A percentile compares a stretch with the other conserved stretches of the same genome.
These are phyloP conservation scores for Diachasmimorpha longicaudata DNA, from an alignment of 1,140 invertebrate species.

Conservation along the genomic window DNA sequence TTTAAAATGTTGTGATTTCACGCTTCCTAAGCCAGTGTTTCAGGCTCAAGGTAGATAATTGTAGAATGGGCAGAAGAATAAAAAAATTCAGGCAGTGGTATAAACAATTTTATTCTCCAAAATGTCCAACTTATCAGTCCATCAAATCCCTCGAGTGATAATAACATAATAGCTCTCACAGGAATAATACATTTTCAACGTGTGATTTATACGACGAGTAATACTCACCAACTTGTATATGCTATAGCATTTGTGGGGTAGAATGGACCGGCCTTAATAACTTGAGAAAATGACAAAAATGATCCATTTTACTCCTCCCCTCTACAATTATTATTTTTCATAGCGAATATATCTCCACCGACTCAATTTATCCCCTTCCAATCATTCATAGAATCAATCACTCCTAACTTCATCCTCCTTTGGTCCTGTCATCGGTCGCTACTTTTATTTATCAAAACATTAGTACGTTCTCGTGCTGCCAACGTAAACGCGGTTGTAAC, in stretches of 20 bases:
- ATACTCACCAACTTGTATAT: too few relatives aligned
- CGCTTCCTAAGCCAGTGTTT: too few relatives aligned
- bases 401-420: not conserved
- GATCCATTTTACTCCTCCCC: too few relatives aligned
- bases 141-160: conserved; percentile 51
- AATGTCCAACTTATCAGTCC: conserved; percentile 70
- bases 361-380: too few relatives aligned
- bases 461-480: not conserved
- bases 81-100: conserved; percentile 82
- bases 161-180: not conserved
- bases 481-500: not conserved
- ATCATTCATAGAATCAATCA: not conserved
- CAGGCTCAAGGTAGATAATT: too few relatives aligned
- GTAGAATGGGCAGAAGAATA: conserved; percentile 76
- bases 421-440: conserved; percentile 4
- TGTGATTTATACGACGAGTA: not conserved
- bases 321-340: too few relatives aligned
- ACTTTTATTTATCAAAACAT: conserved; percentile 24
- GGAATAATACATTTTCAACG: not conserved
- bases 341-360: too few relatives aligned
- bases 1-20: too few relatives aligned
- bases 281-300: too few relatives aligned
- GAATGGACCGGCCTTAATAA: too few relatives aligned
- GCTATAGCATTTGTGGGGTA: too few relatives aligned
- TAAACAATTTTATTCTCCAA: conserved; percentile 83